Percentiles rank a stretch among this genome's conserved stretches.
phyloP scores from a whole-genome alignment of 2,113 vertebrate genomes.

The Corvus hawaiiensis region DNA sequence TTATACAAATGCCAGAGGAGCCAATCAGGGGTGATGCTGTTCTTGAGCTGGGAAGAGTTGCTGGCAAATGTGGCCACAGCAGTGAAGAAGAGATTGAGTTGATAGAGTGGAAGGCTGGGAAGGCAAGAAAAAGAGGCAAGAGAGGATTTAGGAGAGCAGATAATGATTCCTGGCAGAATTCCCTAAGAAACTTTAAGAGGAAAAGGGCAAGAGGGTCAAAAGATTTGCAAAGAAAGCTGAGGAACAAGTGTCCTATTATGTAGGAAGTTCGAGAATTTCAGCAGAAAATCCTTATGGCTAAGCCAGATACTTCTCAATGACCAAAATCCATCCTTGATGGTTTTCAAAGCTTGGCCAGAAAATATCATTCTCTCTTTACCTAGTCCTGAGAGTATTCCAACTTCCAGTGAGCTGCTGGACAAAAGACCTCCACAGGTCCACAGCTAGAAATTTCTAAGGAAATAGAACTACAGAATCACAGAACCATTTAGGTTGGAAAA shows the following conservation, averaged over 20 bases:
- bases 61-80: neutral
- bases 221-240: neutral
- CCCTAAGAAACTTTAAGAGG: neutral
- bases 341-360: neutral
- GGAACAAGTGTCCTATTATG: neutral
- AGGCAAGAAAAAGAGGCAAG: neutral
- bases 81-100: neutral
- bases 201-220: neutral
- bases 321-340: neutral
- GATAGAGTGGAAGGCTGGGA: neutral
- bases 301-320: neutral
- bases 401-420: neutral
- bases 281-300: neutral
- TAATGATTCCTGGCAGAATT: neutral
- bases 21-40: accelerated
- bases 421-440: neutral
- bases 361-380: neutral
- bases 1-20: neutral
- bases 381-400: neutral
- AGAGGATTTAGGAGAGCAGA: neutral
- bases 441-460: neutral
- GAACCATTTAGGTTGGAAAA: neutral
- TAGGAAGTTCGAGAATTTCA: neutral
- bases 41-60: neutral
- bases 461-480: neutral